phyloP scores from a whole-genome alignment of 2,888 invertebrate genomes.

The Ligdia adustata region DNA sequence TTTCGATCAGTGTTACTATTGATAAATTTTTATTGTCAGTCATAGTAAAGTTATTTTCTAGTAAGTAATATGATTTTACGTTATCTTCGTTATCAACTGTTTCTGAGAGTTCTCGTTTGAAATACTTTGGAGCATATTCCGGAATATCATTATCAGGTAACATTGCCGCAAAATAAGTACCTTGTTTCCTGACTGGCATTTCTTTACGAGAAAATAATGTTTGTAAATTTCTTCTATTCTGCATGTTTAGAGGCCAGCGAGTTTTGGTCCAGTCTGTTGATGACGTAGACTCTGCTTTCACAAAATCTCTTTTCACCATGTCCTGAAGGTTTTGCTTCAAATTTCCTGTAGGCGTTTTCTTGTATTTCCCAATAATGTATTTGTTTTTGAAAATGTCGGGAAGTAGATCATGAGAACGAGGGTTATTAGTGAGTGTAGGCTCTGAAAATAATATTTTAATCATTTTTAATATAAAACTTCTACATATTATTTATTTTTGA shows the following conservation, averaged over 20 bases:
- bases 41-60: conserved; percentile 43
- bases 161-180: conserved; percentile 38
- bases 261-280: conserved; percentile 57
- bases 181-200: conserved; percentile 19
- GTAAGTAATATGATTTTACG: conserved; percentile 39
- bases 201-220: conserved; percentile 24
- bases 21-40: conserved; percentile 47
- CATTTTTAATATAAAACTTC: too few relatives aligned
- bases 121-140: conserved; percentile 48
- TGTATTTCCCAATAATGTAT: conserved; percentile 58
- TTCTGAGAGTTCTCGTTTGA: conserved; percentile 57
- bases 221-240: conserved; percentile 39
- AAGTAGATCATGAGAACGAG: conserved; percentile 11
- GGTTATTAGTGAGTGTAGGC: not conserved
- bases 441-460: conserved; percentile 24
- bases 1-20: conserved; percentile 60
- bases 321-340: conserved; percentile 66
- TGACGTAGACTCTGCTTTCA: conserved; percentile 52
- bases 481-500: too few relatives aligned
- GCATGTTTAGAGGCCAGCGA: conserved; percentile 61
- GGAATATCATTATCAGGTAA: conserved; percentile 32
- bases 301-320: conserved; percentile 59
- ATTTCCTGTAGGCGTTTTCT: conserved; percentile 60
- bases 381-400: conserved; percentile 61
- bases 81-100: conserved; percentile 39